Conservation (phyloP, 2,797 vertebrate species). For the Melanotaenia parkinsoni region DNA sequence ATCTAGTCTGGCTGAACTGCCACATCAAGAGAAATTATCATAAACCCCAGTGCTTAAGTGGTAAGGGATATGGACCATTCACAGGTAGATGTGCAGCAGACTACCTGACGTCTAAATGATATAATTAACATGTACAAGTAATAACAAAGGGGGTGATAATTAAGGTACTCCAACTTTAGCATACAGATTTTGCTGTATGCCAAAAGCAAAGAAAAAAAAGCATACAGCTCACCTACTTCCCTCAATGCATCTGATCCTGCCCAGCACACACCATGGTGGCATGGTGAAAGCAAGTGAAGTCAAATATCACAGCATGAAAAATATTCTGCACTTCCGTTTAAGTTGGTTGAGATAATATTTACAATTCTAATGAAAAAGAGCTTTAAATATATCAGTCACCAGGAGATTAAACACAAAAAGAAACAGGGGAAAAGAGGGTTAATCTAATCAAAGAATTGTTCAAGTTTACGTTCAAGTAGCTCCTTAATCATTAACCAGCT, state of each 20-base stretch:
- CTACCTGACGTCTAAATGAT: neutral
- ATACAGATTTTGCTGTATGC: neutral
- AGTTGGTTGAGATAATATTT: slow-evolving; percentile 75
- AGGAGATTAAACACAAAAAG: slow-evolving; percentile 65
- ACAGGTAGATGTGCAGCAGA: neutral
- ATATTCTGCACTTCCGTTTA: slow-evolving; percentile 7
- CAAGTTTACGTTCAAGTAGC: slow-evolving; percentile 32
- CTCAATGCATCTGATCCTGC: neutral
- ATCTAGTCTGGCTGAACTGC: neutral
- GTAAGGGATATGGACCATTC: neutral
- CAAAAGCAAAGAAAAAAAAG: too few relatives aligned
- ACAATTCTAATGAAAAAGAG: slow-evolving; percentile 82
- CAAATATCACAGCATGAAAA: neutral
- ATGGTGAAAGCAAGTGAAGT: neutral
- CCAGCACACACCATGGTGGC: neutral
- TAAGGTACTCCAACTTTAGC: too few relatives aligned
- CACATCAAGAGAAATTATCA: neutral
- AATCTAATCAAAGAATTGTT: slow-evolving; percentile 73
- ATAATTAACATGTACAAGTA: neutral
- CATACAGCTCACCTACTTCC: too few relatives aligned
- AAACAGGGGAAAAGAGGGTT: slow-evolving; percentile 71
- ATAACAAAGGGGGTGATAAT: neutral
- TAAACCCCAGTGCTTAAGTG: neutral
- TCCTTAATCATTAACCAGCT: neutral
- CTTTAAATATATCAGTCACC: slow-evolving; percentile 80